Conservation (phyloP, 2,888 invertebrate species). For the Dione juno region DNA sequence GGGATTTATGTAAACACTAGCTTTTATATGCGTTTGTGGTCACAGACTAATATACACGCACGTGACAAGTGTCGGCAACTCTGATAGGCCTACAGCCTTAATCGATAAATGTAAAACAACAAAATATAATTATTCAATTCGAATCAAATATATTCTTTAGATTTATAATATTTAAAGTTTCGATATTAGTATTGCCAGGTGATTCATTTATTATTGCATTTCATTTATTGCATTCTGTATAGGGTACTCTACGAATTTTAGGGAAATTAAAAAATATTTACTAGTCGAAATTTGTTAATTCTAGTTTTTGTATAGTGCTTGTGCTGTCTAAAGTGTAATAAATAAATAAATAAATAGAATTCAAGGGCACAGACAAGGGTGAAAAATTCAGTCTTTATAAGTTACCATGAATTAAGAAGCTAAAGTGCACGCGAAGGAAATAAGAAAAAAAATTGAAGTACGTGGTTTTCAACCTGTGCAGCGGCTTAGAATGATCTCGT, state of each 20-base stretch:
- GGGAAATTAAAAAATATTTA: not conserved
- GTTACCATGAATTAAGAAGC: constrained; percentile 25
- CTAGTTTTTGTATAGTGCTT: not conserved
- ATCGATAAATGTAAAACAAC: too few relatives aligned
- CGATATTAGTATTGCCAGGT: not conserved
- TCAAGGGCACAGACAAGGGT: constrained; percentile 17
- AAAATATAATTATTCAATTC: too few relatives aligned
- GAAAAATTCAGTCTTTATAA: constrained; percentile 9
- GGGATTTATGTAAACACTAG: not conserved
- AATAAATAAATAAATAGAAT: constrained; percentile 8
- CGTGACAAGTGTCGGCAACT: too few relatives aligned
- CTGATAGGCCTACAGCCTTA: too few relatives aligned
- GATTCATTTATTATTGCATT: too few relatives aligned
- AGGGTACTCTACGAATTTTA: not conserved
- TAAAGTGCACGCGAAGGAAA: constrained; percentile 29
- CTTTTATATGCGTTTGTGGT: too few relatives aligned
- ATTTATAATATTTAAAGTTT: too few relatives aligned
- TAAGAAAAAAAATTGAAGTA: constrained; percentile 35
- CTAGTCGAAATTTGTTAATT: not conserved
- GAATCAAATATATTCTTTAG: too few relatives aligned
- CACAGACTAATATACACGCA: too few relatives aligned
- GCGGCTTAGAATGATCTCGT: constrained; percentile 36
- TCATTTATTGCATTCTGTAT: not conserved
- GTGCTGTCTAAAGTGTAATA: not conserved
- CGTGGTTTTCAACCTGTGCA: constrained; percentile 33